phyloP scores from a whole-genome alignment of 2,113 vertebrate genomes.

The Donacobius atricapilla region DNA sequence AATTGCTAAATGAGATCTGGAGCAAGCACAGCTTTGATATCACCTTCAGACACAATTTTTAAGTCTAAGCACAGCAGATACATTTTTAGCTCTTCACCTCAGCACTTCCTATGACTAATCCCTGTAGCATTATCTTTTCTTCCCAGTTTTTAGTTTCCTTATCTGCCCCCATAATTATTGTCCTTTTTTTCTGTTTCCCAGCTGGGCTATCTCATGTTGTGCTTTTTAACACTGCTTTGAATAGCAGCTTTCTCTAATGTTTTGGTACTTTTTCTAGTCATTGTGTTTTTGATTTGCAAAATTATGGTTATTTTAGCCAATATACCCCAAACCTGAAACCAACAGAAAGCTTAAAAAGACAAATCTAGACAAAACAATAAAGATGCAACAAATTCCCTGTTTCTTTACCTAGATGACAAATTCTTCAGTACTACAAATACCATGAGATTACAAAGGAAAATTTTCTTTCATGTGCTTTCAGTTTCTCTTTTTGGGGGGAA shows the following conservation, averaged over 20 bases:
- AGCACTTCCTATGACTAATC: neutral
- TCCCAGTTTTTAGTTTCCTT: neutral
- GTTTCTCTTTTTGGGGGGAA: neutral
- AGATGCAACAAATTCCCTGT: neutral
- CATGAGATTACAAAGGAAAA: neutral
- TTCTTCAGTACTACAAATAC: neutral
- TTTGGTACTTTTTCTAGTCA: neutral
- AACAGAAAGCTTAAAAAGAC: neutral
- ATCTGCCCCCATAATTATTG: neutral
- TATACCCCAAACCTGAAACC: neutral
- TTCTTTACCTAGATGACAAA: neutral
- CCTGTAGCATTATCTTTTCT: neutral
- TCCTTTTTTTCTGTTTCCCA: neutral
- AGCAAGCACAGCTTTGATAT: neutral
- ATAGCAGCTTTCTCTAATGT: neutral
- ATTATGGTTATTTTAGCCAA: neutral
- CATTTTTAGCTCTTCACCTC: neutral
- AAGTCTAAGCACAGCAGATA: neutral
- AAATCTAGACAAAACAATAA: neutral
- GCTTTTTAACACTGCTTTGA: neutral
- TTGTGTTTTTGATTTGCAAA: neutral
- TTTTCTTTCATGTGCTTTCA: neutral
- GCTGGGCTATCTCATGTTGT: neutral
- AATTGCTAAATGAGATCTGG: neutral
- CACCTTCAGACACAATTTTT: slow-evolving; percentile 4